A percentile compares a stretch with the other conserved stretches of the same genome.
These are phyloP conservation scores for Mirza zaza DNA, from an alignment of 2,113 vertebrate species.

Conservation along the genomic window DNA sequence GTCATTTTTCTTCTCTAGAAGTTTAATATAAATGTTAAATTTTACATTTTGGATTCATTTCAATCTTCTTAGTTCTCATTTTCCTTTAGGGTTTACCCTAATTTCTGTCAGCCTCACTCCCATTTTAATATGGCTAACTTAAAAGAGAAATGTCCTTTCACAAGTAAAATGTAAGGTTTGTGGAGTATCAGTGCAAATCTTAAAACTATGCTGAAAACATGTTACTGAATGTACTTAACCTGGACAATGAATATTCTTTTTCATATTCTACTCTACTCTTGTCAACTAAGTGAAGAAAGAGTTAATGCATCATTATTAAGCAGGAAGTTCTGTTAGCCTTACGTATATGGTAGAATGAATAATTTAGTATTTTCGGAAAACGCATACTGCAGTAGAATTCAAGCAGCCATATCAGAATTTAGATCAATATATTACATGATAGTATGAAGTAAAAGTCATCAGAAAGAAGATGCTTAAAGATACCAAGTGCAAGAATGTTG, in stretches of 20 bases:
- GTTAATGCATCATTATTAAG: slow-evolving; percentile 66
- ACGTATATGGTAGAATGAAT: slow-evolving; percentile 82
- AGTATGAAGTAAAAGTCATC: background rate
- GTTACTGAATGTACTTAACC: background rate
- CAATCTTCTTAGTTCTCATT: background rate
- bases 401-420: slow-evolving; percentile 48
- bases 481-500: background rate
- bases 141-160: background rate
- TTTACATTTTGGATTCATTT: background rate
- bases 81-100: background rate
- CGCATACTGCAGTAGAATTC: slow-evolving; percentile 74
- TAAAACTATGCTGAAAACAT: background rate
- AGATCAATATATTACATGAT: slow-evolving; percentile 31
- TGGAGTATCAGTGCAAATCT: background rate
- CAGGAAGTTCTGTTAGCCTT: slow-evolving; percentile 73
- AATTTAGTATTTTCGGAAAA: slow-evolving; percentile 86
- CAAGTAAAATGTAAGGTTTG: background rate
- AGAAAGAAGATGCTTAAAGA: background rate
- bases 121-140: background rate
- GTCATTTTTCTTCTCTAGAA: background rate
- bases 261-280: background rate
- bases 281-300: background rate
- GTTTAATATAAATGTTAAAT: background rate
- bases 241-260: background rate
- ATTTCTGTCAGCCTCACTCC: background rate